Percentiles rank a stretch among this genome's conserved stretches.
Evolutionary conservation across 2,113 vertebrate species (phyloP).

Genomic region (Rhabdomys dilectus): DNA sequence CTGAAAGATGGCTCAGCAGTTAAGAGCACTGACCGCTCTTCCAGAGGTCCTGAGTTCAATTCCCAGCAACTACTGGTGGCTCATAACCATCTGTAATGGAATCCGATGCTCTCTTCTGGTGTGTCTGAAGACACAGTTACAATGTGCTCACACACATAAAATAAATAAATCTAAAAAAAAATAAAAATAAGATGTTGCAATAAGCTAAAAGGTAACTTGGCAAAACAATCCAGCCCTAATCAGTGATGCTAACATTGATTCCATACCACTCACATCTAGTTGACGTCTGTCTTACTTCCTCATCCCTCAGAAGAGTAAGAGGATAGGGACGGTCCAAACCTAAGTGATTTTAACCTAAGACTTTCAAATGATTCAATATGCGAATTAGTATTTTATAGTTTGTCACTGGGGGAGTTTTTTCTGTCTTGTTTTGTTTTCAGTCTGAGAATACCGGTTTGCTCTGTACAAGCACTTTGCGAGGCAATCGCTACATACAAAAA

Average conservation of each 20-base stretch:
- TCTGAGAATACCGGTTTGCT: not conserved
- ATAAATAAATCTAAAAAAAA: too few relatives aligned
- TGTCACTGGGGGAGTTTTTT: not conserved
- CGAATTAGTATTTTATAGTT: not conserved
- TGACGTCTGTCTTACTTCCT: not conserved
- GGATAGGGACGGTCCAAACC: not conserved
- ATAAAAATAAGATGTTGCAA: not conserved
- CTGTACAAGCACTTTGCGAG: not conserved
- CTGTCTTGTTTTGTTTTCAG: not conserved
- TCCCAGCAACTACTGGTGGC: too few relatives aligned
- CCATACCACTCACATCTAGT: not conserved
- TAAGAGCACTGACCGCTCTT: too few relatives aligned
- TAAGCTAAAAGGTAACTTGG: not conserved
- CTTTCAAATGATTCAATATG: not conserved
- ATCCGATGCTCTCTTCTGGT: too few relatives aligned
- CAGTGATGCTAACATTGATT: not conserved
- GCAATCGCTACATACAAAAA: not conserved
- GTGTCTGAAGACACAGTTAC: too few relatives aligned
- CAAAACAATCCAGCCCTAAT: not conserved
- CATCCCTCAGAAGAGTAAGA: constrained; percentile 9
- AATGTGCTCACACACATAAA: too few relatives aligned
- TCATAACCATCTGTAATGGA: too few relatives aligned
- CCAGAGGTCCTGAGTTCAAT: too few relatives aligned
- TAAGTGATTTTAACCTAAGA: not conserved
- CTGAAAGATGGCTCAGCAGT: too few relatives aligned